phyloP scores from a whole-genome alignment of 2,113 vertebrate genomes.

The Pontoporia blainvillei region DNA sequence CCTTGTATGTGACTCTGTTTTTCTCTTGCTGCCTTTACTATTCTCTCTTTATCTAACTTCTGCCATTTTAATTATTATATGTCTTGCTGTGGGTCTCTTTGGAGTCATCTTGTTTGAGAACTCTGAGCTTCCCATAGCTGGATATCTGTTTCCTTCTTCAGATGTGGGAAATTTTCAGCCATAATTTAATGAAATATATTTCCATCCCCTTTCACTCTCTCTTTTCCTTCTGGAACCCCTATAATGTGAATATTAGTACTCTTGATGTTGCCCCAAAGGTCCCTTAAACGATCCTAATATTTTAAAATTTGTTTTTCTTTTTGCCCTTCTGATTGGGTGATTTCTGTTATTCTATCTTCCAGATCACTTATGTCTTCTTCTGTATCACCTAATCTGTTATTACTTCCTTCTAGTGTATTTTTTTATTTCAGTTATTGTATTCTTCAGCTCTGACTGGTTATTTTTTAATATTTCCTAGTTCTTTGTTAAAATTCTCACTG shows the following conservation, averaged over 20 bases:
- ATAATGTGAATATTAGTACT: neutral
- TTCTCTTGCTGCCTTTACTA: neutral
- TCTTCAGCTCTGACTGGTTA: neutral
- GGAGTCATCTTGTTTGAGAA: neutral
- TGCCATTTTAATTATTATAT: neutral
- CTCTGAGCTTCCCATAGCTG: neutral
- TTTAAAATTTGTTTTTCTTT: neutral
- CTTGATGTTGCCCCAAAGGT: neutral
- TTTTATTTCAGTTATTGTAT: neutral
- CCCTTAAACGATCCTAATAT: neutral
- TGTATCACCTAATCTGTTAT: neutral
- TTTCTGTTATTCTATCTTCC: neutral
- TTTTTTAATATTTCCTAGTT: neutral
- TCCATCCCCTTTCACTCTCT: neutral
- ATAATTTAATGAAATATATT: neutral
- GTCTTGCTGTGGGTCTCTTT: neutral
- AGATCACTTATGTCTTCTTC: neutral
- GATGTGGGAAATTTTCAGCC: neutral
- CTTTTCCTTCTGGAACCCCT: neutral
- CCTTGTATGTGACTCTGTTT: neutral
- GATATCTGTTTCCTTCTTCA: neutral
- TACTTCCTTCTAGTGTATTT: neutral
- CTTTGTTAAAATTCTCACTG: neutral
- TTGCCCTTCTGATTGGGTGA: neutral
- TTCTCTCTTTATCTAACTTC: neutral